Evolutionary conservation across 2,888 invertebrate species (phyloP), one percentile per base, ranked within the genome.

Genomic region (Candidula unifasciata): DNA sequence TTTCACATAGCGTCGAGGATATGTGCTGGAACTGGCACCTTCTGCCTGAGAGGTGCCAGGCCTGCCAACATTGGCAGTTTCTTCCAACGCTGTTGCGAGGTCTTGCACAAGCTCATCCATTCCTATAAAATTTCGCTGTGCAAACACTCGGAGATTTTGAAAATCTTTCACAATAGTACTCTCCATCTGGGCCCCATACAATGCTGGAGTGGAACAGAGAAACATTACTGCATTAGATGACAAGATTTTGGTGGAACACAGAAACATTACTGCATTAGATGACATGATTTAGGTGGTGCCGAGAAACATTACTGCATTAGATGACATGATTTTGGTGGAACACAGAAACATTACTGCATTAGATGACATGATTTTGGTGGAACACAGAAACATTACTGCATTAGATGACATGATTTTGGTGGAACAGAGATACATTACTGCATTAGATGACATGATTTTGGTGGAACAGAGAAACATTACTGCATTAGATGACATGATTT

Each of bases 101-200:
- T 94, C 94, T 82, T 93, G 92, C 13, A 94, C 94, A 83, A 94
- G 87, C 87, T 93, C 93, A 88, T 94, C 94, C 94, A 94, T 94
- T 80, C 90, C 92, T 79, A 91, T 89, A 85, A 92, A 90, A 86
- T 93, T 92, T 24, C 80, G 82, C 87, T 90, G 91, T 37, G 93
- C 91, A 86, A 93, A 91, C 87, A 94, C 93, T 84, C 90, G 90
- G 82, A 94, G 89, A 81, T 93, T 93, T 88, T 93, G 91, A 88
- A 94, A 93, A 83, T 93, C 93, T 88, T 90, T 90, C 78, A 93
- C 92, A 85, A 93, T 92, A 82, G 90, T 93, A 87, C 89, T 91
- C 90, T 93, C 94, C 93, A 93, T 93, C 87, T 88, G 92, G 82
- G 78, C 77, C 77, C 81, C 74, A 83, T 69, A 85, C 80, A 73